Evolutionary conservation across 23 tunicate species (phyloP).

Genomic region (Trididemnum nubilum): DNA sequence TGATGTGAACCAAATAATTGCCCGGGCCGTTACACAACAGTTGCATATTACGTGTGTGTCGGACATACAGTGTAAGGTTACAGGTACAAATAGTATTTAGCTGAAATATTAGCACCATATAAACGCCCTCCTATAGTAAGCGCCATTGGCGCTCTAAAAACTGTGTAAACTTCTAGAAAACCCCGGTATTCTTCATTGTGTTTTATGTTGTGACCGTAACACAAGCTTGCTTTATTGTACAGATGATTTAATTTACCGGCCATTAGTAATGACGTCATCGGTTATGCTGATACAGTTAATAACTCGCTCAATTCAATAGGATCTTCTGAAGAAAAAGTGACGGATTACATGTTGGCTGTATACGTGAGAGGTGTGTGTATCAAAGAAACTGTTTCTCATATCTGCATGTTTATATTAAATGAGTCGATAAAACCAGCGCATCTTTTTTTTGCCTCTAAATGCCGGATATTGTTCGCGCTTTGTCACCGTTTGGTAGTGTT

Average conservation of each 20-base stretch:
- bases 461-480: neutral
- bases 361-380: slow-evolving; percentile 1
- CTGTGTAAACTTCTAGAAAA: neutral
- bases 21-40: slow-evolving; percentile 1
- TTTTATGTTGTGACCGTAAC: neutral
- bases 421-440: neutral
- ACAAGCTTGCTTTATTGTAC: neutral
- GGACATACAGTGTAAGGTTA: neutral
- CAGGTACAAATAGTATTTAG: neutral
- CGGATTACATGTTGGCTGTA: neutral
- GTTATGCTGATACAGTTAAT: neutral
- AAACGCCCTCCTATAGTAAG: neutral
- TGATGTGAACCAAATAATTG: neutral
- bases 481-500: neutral
- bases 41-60: neutral
- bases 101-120: neutral
- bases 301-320: neutral
- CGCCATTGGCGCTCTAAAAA: neutral
- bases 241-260: neutral
- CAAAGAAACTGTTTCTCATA: neutral
- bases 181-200: neutral
- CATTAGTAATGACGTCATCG: neutral
- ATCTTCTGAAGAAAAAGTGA: neutral
- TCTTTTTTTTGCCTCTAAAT: neutral
- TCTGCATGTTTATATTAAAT: neutral